Evolutionary conservation across 2,888 invertebrate species (phyloP), one percentile per base, ranked within the genome.

Genomic region (Pantelozetes paolii): DNA sequence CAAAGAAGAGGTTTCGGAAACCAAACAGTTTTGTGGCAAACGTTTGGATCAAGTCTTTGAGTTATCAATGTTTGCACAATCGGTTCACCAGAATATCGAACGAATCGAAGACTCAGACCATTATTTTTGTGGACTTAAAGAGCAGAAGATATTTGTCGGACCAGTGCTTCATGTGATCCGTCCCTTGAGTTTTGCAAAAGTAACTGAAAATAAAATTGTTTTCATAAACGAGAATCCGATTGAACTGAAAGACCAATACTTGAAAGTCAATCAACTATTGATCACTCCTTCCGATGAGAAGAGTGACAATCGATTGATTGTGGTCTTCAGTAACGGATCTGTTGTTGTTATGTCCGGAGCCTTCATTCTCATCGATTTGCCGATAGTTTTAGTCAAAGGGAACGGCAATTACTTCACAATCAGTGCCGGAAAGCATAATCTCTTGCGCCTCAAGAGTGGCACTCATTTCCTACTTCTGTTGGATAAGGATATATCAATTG

Each of bases 1-100:
- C 3, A 23, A n/a, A 57, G 57, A 57, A 5, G 15, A 50, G 93
- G 94, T 76, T 91, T 91, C 79, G 75, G 81, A 81, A 74, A 73
- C 75, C 36, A 70, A 18, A 74, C 74, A 40, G 70, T 76, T 69
- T 71, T 59, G 76, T 74, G 45, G 62, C 42, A 48, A 75, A 30
- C 26, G 8, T 74, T 75, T 57, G 18, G 48, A 18, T 28, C 11
- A n/a, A 5, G 23, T 26, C 23, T 57, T 57, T 15, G n/a, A 28
- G 8, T 5, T 57, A n/a, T 23, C 57, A 23, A 28, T 23, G n/a
- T 26, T 57, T 23, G 5, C 8, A 3, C 13, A 26, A 23, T 57
- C 23, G 11, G 57, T 57, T 11, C 23, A 57, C 3, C 28, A 26
- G 23, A 57, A 23, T 23, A 57, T 57, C 6, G 23, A 28, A 28